Base-by-base conservation (phyloP, 2,888 invertebrate genomes). In the Deilephila elpenor region DNA sequence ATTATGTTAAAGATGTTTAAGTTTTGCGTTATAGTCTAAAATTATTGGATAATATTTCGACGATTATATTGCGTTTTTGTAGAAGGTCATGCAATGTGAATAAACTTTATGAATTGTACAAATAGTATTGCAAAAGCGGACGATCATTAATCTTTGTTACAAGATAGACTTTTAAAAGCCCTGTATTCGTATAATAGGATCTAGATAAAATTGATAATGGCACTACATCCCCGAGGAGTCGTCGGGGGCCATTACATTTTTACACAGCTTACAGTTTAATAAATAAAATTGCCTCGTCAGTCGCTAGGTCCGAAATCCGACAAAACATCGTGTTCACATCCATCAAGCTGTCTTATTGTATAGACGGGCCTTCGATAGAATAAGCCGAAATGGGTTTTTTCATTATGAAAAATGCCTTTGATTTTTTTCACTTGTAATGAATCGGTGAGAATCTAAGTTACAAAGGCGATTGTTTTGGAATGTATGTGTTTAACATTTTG, bases 261-360 rank as follows among this genome's bases (percentile, higher is more conserved):
- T 77, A 81, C 79, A 78, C 79, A 74, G 77, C 74, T 79, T 72
- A 77, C 76, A 81, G 75, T 83, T 86, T 84, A 86, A 84, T 86
- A 87, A 85, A 87, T 83, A 86, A 87, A 85, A 86, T 83, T 80
- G 82, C 81, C 83, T 81, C 84, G 83, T 86, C 84, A 81, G 84
- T 86, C 86, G 86, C 86, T 87, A 86, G 83, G 84, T 84, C 85
- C 75, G 82, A 83, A 85, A 83, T 88, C 84, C 83, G 82, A 89
- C 87, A 89, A 89, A 89, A 88, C 88, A 89, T 89, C 87, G 87
- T 82, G 84, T 89, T 87, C 87, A 81, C 91, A 91, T 92, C 91
- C 86, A 91, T 92, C 92, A 92, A 91, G 82, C 88, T 89, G 91
- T 89, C 90, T 88, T 88, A 84, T 87, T 87, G 87, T 88, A 91